A percentile compares a stretch with the other conserved stretches of the same genome.
These are phyloP conservation scores for Amphiprion percula DNA, from an alignment of 2,113 vertebrate genomes.

Conservation along the genomic window DNA sequence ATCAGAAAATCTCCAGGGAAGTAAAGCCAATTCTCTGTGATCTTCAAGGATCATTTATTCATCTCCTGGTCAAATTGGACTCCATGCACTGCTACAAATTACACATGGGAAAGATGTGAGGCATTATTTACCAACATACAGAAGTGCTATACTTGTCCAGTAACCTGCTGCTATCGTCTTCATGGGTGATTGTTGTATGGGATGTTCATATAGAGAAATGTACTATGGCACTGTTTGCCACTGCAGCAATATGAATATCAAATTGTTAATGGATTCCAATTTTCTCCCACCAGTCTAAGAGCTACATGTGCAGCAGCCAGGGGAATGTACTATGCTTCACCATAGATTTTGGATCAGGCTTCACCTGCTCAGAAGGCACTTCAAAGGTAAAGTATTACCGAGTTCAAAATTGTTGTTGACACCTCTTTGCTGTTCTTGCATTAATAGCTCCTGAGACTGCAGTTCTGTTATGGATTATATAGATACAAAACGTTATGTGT, in stretches of 20 bases:
- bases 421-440: neutral
- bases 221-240: neutral
- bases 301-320: slow-evolving; percentile 91
- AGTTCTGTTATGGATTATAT: neutral
- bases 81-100: slow-evolving; percentile 1
- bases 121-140: too few relatives aligned
- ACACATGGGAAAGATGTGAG: too few relatives aligned
- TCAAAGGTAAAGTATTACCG: slow-evolving; percentile 83
- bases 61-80: neutral
- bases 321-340: slow-evolving; percentile 90
- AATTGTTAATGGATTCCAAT: slow-evolving; percentile 12
- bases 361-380: slow-evolving; percentile 90
- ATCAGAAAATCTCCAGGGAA: neutral
- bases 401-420: neutral
- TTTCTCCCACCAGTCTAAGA: slow-evolving; percentile 88
- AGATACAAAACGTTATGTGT: too few relatives aligned
- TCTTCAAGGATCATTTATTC: slow-evolving; percentile 14
- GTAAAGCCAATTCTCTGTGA: neutral
- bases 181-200: neutral
- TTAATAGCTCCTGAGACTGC: neutral
- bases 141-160: too few relatives aligned
- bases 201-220: neutral
- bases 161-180: neutral
- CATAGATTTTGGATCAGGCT: slow-evolving; percentile 90
- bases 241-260: neutral